Evolutionary conservation across 2,797 vertebrate species (phyloP), one percentile per base, ranked within the genome.

Genomic region (Myotis vivesi): DNA sequence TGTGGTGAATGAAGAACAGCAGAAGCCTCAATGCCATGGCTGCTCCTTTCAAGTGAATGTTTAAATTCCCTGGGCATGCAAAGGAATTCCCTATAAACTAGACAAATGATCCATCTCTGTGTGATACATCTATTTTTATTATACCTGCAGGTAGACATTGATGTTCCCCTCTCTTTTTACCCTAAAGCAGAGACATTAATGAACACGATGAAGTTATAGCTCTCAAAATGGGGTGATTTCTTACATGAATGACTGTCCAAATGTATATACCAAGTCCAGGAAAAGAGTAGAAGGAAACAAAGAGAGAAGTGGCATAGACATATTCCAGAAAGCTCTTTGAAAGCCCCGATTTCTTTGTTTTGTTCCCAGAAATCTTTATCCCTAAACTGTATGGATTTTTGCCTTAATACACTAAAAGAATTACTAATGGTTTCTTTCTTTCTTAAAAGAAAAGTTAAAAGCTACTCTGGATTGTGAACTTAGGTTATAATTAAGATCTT

Each of bases 71-170:
- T 53, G 72, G 89, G 83, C 62, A 91, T 0, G 1, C 69, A 82
- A 95, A 94, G 93, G 92, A 96, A 95, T 96, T 97, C 86, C 90
- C 95, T 96, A 94, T 87, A 94, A 97, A 96, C 93, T 76, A 96
- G 91, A 97, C 68, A 94, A 96, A 94, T 20, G 46, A 71, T 79
- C 89, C 92, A 72, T 92, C 85, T 88, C 95, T 79, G 68, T 23
- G 6, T 25, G 87, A 59, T 96, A 86, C 49, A 75, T 87, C 59
- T 80, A 93, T 97, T 98, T 97, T 97, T 90, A 92, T 49, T 94
- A 92, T 76, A 66, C 57, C 85, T 95, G 20, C 75, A 95, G 72
- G 75, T 83, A 97, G 89, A 95, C 38, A 84, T 73, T 89, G 77
- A 92, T 84, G 77, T 57, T 91, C 87, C 93, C 8, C 1, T 91